These are phyloP conservation scores for Sinocyclocheilus rhinocerous DNA, from an alignment of 2,113 vertebrate genomes.

Conservation along the genomic window DNA sequence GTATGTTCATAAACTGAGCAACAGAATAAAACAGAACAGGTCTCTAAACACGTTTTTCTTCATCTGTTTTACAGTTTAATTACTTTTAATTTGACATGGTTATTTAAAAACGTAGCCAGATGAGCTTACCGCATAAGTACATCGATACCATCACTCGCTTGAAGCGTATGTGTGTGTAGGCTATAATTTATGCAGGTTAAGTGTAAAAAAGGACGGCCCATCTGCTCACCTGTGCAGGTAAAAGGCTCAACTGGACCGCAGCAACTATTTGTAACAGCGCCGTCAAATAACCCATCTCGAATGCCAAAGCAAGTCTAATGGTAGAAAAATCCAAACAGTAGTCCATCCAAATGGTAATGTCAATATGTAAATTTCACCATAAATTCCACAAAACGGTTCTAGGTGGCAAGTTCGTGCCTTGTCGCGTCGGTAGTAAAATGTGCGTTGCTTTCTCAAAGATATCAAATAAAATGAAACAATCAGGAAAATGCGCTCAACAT, in stretches of 20 bases:
- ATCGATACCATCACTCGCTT: not conserved
- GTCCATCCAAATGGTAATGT: not conserved
- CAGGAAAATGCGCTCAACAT: not conserved
- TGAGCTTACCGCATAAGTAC: not conserved
- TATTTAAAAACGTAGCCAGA: not conserved
- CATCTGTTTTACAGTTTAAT: not conserved
- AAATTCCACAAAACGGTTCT: slow-evolving; percentile 36
- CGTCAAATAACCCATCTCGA: slow-evolving; percentile 70
- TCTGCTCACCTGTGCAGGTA: slow-evolving; percentile 77
- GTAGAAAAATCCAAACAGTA: slow-evolving; percentile 55
- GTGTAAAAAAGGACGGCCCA: not conserved
- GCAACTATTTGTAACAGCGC: slow-evolving; percentile 66
- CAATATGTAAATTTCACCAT: not conserved
- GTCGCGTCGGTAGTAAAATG: not conserved
- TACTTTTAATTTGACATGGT: not conserved
- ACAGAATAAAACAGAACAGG: not conserved
- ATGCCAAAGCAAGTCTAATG: slow-evolving; percentile 31
- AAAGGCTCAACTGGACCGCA: slow-evolving; percentile 72
- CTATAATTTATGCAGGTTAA: not conserved
- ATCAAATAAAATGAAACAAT: not conserved
- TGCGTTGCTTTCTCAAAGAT: not conserved
- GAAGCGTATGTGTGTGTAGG: not conserved
- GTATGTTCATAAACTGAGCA: not conserved
- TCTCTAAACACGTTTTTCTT: not conserved
- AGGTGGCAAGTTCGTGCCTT: not conserved